Evolutionary conservation across 2,888 invertebrate species (phyloP).

Genomic region (Mongoloraphidia duomilia): DNA sequence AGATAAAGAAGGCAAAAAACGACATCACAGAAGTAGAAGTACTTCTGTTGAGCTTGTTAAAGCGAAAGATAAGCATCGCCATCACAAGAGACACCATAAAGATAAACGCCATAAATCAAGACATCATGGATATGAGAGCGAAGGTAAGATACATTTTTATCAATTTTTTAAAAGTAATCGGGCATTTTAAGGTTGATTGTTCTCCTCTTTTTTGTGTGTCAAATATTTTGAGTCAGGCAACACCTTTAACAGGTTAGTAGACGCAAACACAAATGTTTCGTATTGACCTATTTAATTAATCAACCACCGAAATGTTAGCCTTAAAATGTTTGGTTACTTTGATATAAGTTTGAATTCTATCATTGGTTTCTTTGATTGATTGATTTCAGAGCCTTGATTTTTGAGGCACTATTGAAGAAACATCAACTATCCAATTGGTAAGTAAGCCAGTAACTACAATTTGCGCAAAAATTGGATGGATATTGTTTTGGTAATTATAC

Average conservation of each 20-base stretch:
- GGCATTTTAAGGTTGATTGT: not conserved
- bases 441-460: too few species aligned
- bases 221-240: too few species aligned
- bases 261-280: too few species aligned
- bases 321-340: not conserved
- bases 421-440: too few species aligned
- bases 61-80: constrained; percentile 38
- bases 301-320: not conserved
- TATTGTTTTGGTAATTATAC: too few species aligned
- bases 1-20: constrained; percentile 48
- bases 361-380: constrained; percentile 7
- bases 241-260: too few species aligned
- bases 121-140: constrained; percentile 32
- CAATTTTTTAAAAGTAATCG: constrained; percentile 1
- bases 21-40: constrained; percentile 44
- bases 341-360: not conserved
- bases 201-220: not conserved
- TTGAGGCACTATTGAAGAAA: not conserved
- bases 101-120: constrained; percentile 27
- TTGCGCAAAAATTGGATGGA: too few species aligned
- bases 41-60: constrained; percentile 35
- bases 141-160: constrained; percentile 31
- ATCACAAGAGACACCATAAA: constrained; percentile 36
- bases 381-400: constrained; percentile 3
- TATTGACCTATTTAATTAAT: too few species aligned